Evolutionary conservation across 64 coral and sea anemone species (phyloP), one percentile per base, ranked within the genome.

Genomic region (Anthopleura sola): DNA sequence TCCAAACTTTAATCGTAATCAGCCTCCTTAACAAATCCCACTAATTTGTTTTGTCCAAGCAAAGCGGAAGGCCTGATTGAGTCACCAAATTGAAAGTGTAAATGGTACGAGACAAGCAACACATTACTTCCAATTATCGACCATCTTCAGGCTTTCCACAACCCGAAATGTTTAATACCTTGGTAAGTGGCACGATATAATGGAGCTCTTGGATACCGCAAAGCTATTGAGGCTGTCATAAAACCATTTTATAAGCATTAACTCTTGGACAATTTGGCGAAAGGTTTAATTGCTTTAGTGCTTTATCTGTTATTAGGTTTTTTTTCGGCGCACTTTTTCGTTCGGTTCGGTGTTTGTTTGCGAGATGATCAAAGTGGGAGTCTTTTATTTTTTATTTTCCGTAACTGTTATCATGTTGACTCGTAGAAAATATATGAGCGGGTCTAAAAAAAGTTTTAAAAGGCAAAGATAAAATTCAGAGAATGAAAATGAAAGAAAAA

Each of bases 211-310:
- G n/a, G 66, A 34, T 71, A 71, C 66, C 66, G 28, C 66, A 36
- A 71, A 71, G 28, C 66, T 29, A 16, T 32, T 71, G 66, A 32
- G 31, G 29, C 14, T 28, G 28, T 34, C 29, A 32, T 36, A 34
- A 71, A 32, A 71, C 66, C 66, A 71, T 71, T 71, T 71, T 71
- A 71, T 71, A 71, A 71, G 66, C 66, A 71, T 71, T 71, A 71
- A 71, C 66, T 71, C 29, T 71, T 71, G 11, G 26, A 34, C 28
- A 15, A 34, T 71, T 34, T 17, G 58, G 26, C 28, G 12, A 71
- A 71, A 71, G 14, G 28, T 33, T 71, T 71, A 71, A 71, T 71
- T 71, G 66, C 2, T 32, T 71, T 71, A 71, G 66, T 34, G 66
- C 1, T 11, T 32, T 71, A n/a, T 44, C 4, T 44, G 2, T 6